These are phyloP conservation scores for Cheilosia impressa DNA, from an alignment of 2,888 invertebrate genomes.

Conservation along the genomic window DNA sequence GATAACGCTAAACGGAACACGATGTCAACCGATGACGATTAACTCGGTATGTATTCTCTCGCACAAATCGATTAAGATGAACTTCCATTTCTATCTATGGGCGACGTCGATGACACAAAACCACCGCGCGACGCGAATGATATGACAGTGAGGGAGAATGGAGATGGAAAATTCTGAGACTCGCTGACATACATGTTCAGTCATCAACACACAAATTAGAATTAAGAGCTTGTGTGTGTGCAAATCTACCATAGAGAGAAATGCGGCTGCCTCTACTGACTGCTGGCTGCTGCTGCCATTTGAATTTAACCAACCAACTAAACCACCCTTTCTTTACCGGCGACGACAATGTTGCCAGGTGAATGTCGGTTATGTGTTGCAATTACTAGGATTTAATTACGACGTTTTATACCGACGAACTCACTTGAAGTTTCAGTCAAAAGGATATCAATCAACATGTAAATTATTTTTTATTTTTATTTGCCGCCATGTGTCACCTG, in stretches of 20 bases:
- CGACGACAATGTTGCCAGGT: constrained; percentile 57
- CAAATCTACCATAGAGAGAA: constrained; percentile 50
- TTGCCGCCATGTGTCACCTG: too few relatives aligned
- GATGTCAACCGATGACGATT: constrained; percentile 69
- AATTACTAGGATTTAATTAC: background rate
- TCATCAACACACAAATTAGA: constrained; percentile 74
- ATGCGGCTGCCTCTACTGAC: background rate
- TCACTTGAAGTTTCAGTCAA: too few relatives aligned
- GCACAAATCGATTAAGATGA: constrained; percentile 73
- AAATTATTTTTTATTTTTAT: too few relatives aligned
- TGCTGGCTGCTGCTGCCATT: background rate
- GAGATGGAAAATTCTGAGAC: background rate
- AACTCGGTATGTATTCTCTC: constrained; percentile 63
- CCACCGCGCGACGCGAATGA: constrained; percentile 62
- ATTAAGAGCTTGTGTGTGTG: constrained; percentile 60
- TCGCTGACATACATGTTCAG: constrained; percentile 72
- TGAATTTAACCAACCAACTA: constrained; percentile 46
- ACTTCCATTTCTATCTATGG: constrained; percentile 64
- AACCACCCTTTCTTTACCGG: constrained; percentile 47
- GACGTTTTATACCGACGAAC: too few relatives aligned
- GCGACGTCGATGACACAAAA: constrained; percentile 65
- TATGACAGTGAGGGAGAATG: constrained; percentile 52
- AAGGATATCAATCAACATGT: too few relatives aligned
- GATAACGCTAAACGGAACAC: constrained; percentile 63
- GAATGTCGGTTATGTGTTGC: background rate